These are phyloP conservation scores for Squalus acanthias DNA, from an alignment of 2,797 vertebrate genomes.

Conservation along the genomic window DNA sequence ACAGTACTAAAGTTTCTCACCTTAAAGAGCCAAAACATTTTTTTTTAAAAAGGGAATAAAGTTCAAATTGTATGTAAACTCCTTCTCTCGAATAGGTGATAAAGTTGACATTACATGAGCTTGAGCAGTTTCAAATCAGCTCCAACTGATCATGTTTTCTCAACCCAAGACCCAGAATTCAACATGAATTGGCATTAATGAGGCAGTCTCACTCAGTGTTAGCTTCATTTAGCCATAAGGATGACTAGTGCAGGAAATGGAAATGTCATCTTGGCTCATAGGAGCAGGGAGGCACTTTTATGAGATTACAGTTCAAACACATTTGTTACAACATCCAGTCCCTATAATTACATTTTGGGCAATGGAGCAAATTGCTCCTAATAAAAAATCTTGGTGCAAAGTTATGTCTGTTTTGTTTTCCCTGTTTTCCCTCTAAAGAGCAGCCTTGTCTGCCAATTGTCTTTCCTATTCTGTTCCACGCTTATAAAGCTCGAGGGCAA, in stretches of 20 bases:
- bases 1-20: too few relatives aligned
- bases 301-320: background rate
- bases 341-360: slow-evolving; percentile 20
- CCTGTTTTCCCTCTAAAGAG: background rate
- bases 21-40: background rate
- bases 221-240: background rate
- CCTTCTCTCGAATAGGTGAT: background rate
- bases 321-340: background rate
- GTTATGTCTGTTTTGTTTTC: slow-evolving; percentile 17
- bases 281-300: slow-evolving; percentile 9
- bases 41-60: background rate
- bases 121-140: background rate
- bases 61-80: background rate
- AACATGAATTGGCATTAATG: background rate
- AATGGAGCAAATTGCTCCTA: slow-evolving; percentile 17
- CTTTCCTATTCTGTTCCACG: background rate
- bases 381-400: background rate
- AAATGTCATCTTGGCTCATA: slow-evolving; percentile 20
- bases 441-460: background rate
- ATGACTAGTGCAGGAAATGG: slow-evolving; percentile 30
- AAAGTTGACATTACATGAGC: background rate
- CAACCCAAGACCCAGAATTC: background rate
- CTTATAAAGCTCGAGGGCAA: background rate
- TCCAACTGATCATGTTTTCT: background rate
- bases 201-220: background rate